A percentile compares a stretch with the other conserved stretches of the same genome.
Evolutionary conservation across 2,113 vertebrate species (phyloP).

Genomic region (Coptodon rendalli): DNA sequence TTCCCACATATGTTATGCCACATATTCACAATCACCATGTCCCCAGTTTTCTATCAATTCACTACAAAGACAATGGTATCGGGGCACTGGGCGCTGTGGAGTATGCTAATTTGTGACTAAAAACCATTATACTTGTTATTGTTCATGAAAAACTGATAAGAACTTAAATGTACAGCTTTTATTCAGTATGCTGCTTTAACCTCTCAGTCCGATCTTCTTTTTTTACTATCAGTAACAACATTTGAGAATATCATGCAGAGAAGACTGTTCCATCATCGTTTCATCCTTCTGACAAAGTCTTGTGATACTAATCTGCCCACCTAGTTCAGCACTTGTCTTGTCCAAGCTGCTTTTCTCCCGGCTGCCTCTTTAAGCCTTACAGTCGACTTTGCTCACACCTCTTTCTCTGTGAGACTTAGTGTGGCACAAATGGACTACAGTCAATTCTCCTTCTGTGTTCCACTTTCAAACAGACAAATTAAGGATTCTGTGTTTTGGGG

Average conservation of each 20-base stretch:
- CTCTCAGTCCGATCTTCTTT: neutral
- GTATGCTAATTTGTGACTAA: conserved; percentile 46
- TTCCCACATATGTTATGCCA: conserved; percentile 67
- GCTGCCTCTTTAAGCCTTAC: conserved; percentile 5
- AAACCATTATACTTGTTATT: conserved; percentile 13
- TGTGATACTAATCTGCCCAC: conserved; percentile 28
- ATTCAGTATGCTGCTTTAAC: neutral
- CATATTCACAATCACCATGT: conserved; percentile 43
- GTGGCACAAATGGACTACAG: conserved; percentile 14
- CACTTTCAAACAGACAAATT: conserved; percentile 44
- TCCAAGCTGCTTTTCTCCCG: conserved; percentile 32
- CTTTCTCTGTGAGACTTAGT: conserved; percentile 12
- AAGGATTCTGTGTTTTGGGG: conserved; percentile 45
- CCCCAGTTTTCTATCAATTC: conserved; percentile 18
- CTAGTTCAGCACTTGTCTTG: conserved; percentile 3
- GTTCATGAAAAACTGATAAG: neutral
- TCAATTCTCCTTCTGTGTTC: conserved; percentile 20
- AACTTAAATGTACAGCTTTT: neutral
- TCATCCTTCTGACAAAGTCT: conserved; percentile 17
- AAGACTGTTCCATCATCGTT: conserved; percentile 2
- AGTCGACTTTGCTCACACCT: conserved; percentile 27
- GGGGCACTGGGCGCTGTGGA: neutral
- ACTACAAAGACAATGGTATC: conserved; percentile 34
- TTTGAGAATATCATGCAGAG: conserved; percentile 9
- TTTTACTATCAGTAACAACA: conserved; percentile 3